Evolutionary conservation across 2,888 invertebrate genomes (phyloP).

Genomic region (Plagiodera versicolora): DNA sequence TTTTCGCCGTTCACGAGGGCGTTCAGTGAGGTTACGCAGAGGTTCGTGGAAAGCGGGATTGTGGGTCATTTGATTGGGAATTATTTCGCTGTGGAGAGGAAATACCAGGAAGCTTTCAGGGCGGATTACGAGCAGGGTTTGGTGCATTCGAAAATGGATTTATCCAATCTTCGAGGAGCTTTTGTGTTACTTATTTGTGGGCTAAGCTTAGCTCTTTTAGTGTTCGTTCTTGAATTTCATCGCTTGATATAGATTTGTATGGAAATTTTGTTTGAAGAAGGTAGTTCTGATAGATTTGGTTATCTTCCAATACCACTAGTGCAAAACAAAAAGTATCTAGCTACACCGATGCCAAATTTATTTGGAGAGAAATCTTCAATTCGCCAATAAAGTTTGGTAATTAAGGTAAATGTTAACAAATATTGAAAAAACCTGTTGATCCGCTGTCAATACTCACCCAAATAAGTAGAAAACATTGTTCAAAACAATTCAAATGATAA

Average conservation of each 20-base stretch:
- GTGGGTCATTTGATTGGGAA: conserved; percentile 25
- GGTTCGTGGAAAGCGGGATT: conserved; percentile 36
- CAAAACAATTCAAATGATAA: too few species aligned
- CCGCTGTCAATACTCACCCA: too few species aligned
- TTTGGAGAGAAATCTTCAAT: too few species aligned
- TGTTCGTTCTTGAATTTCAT: conserved; percentile 28
- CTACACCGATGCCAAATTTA: too few species aligned
- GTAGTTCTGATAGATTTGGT: too few species aligned
- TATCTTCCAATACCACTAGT: too few species aligned
- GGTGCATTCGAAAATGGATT: conserved; percentile 21
- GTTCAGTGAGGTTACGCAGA: conserved; percentile 23
- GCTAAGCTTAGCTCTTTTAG: conserved; percentile 21
- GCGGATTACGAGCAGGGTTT: conserved; percentile 19
- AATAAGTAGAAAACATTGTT: too few species aligned
- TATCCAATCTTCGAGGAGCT: conserved; percentile 28
- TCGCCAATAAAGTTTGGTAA: too few species aligned
- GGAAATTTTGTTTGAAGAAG: too few species aligned
- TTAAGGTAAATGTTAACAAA: too few species aligned
- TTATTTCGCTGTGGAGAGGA: neutral
- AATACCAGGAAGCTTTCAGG: conserved; percentile 20
- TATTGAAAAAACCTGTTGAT: too few species aligned
- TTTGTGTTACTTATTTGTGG: conserved; percentile 29
- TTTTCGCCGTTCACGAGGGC: conserved; percentile 36
- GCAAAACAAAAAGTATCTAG: too few species aligned
- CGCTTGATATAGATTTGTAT: neutral